Evolutionary conservation across 2,797 vertebrate species (phyloP), one percentile per base, ranked within the genome.

Genomic region (Poecilia gillii): DNA sequence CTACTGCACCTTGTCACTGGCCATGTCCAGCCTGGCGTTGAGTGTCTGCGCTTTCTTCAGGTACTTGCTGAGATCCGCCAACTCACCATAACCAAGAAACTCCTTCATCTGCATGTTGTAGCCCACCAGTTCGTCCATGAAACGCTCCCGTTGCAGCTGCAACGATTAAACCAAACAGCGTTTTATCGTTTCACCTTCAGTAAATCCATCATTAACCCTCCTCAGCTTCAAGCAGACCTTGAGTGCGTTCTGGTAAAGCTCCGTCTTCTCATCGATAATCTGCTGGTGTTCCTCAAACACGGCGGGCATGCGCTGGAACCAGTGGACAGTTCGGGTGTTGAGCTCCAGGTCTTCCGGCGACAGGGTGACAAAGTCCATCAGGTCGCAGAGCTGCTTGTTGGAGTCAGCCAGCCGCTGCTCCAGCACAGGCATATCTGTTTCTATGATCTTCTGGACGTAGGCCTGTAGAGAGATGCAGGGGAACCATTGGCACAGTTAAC

Each of bases 21-120:
- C 96, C 47, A 86, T 57, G 31, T 98, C 97, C 90, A 97, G 84
- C 88, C 97, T 97, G 46, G 79, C 74, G 81, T 95, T 96, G 41
- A 98, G 93, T 0, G 74, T 74, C 83, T 97, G 94, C 46, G 97
- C 95, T 90, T 97, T 97, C 90, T 96, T 97, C 87, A 98, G 84
- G 87, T 98, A 98, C 62, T 90, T 94, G 78, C 88, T 92, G 53
- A 97, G 92, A 68, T 97, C 95, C 0, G 94, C 80, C 81, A 96
- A 72, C 25, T 98, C 96, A 73, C 95, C 96, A 76, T 95, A 96
- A 0, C 87, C 62, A 8, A 80, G 64, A 83, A 97, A 95, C 89
- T 97, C 96, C 87, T 97, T 96, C 53, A 93, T 91, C 87, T 98
- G 96, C 77, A 93, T 91, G 6, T 90, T 83, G 39, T 96, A 98